phyloP scores from a whole-genome alignment of 2,888 invertebrate species.

The Rutpela maculata region DNA sequence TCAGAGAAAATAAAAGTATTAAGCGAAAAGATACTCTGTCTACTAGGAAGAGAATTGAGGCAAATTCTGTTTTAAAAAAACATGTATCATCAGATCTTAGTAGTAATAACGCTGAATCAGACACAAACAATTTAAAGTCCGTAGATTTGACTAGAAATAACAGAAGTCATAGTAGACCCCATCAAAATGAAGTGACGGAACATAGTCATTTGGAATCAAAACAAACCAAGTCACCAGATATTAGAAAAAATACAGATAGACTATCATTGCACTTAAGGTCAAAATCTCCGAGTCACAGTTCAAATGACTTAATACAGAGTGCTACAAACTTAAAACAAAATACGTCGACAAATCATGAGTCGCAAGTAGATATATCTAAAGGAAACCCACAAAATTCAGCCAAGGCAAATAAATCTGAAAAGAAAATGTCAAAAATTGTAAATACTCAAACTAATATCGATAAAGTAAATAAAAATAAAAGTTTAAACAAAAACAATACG shows the following conservation, averaged over 20 bases:
- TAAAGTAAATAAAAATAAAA: background rate
- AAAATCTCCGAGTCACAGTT: no score
- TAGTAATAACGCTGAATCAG: background rate
- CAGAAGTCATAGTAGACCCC: background rate
- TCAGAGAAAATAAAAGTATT: background rate
- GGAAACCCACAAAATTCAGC: background rate
- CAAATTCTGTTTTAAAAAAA: background rate
- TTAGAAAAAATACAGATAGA: background rate
- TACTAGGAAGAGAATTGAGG: conserved; percentile 4
- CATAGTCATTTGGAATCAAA: background rate
- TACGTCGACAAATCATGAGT: background rate
- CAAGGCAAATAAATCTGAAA: background rate
- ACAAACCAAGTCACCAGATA: background rate
- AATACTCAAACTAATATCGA: background rate
- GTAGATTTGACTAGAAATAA: no score
- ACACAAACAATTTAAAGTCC: background rate
- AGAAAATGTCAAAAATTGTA: background rate
- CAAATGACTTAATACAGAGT: no score
- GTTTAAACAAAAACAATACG: background rate
- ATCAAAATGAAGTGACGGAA: background rate
- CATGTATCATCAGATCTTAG: background rate
- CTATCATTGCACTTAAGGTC: no score
- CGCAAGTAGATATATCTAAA: background rate
- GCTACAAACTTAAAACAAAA: background rate
- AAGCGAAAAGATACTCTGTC: background rate